Percentiles rank a stretch among this genome's conserved stretches.
Conservation (phyloP, 30 jellyfish, hydroid and myxozoan species). For the Rhopilema esculentum region DNA sequence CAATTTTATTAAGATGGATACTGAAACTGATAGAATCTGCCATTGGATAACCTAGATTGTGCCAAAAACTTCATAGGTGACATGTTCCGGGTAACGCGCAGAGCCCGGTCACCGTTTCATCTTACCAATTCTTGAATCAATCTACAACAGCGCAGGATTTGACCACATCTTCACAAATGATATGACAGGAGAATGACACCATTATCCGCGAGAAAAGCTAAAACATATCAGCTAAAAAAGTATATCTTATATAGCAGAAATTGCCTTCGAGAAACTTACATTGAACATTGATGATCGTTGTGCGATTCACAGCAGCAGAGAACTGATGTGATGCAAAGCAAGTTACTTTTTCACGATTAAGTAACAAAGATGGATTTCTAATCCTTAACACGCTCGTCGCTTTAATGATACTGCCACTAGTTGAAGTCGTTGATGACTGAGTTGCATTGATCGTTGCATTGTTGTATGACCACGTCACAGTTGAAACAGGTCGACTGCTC, state of each 20-base stretch:
- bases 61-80: too few relatives aligned
- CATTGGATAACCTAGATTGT: too few relatives aligned
- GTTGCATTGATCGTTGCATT: slow-evolving; percentile 14
- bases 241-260: neutral
- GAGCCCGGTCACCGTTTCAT: too few relatives aligned
- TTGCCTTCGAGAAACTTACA: neutral
- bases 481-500: slow-evolving; percentile 13
- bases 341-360: slow-evolving; percentile 4
- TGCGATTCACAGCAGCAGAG: neutral
- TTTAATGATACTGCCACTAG: neutral
- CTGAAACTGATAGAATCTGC: too few relatives aligned
- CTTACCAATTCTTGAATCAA: too few relatives aligned
- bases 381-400: neutral
- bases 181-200: too few relatives aligned
- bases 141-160: too few relatives aligned
- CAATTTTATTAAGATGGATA: too few relatives aligned
- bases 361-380: neutral
- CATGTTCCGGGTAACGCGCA: too few relatives aligned
- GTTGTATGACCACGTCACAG: neutral
- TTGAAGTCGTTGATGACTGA: neutral
- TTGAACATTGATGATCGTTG: slow-evolving; percentile 1
- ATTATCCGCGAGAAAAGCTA: too few relatives aligned
- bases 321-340: slow-evolving; percentile 10
- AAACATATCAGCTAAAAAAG: too few relatives aligned
- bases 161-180: too few relatives aligned